Percentiles rank a stretch among this genome's conserved stretches.
Evolutionary conservation across 2,888 invertebrate species (phyloP).

Genomic region (Belgica antarctica): DNA sequence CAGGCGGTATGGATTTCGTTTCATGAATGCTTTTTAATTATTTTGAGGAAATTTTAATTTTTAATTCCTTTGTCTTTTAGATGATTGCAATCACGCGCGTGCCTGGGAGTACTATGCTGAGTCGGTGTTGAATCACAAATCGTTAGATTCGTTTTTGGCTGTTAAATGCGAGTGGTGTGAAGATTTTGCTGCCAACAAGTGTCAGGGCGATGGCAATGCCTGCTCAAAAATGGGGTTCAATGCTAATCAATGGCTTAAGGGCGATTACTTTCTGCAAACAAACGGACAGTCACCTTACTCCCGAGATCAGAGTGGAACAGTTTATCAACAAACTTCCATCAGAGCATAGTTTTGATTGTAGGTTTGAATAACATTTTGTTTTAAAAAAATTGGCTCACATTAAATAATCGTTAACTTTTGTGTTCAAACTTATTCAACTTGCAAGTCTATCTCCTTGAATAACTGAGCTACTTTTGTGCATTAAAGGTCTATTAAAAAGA

Average conservation of each 20-base stretch:
- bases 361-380: too few species aligned
- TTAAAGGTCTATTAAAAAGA: too few species aligned
- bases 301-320: too few species aligned
- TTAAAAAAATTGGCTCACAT: not conserved
- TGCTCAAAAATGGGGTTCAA: slow-evolving; percentile 24
- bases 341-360: too few species aligned
- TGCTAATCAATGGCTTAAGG: not conserved
- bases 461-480: too few species aligned
- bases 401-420: not conserved
- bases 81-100: slow-evolving; percentile 22
- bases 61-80: too few species aligned
- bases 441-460: too few species aligned
- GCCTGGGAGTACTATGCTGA: slow-evolving; percentile 31
- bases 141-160: slow-evolving; percentile 46
- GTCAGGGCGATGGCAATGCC: not conserved
- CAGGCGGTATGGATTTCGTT: too few species aligned
- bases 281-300: not conserved
- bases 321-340: too few species aligned
- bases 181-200: not conserved
- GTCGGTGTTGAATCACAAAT: not conserved
- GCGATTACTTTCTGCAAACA: slow-evolving; percentile 23
- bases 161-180: slow-evolving; percentile 8
- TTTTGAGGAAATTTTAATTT: too few species aligned
- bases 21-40: too few species aligned
- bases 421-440: not conserved